These are phyloP conservation scores for Cheilosia variabilis DNA, from an alignment of 2,888 invertebrate genomes.

Conservation along the genomic window DNA sequence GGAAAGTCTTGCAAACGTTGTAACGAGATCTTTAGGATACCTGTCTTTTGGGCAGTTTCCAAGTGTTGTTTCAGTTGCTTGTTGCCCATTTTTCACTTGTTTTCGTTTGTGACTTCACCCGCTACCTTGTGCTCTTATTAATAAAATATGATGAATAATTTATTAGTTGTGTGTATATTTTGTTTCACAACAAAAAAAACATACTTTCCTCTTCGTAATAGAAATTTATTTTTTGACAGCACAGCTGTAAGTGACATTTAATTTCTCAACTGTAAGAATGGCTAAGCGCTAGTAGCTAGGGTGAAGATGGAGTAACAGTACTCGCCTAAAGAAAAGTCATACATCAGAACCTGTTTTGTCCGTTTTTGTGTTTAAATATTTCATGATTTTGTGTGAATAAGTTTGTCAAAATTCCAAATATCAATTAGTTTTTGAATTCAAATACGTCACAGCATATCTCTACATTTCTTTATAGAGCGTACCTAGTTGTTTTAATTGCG, in stretches of 20 bases:
- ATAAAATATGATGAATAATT: conserved; percentile 43
- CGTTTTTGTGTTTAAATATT: too few relatives aligned
- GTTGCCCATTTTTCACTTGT: conserved; percentile 90
- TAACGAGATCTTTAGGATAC: conserved; percentile 94
- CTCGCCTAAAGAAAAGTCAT: too few relatives aligned
- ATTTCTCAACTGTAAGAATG: conserved; percentile 19
- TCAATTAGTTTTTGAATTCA: too few relatives aligned
- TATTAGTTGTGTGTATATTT: conserved; percentile 34
- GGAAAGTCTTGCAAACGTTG: conserved; percentile 93
- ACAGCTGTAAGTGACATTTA: background rate
- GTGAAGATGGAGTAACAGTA: background rate
- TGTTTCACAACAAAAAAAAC: conserved; percentile 53
- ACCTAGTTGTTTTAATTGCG: too few relatives aligned
- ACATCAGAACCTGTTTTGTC: too few relatives aligned
- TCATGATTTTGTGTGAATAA: too few relatives aligned
- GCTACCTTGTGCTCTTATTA: conserved; percentile 38
- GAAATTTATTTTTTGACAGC: background rate
- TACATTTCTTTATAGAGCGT: too few relatives aligned
- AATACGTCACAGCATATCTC: too few relatives aligned
- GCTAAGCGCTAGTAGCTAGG: conserved; percentile 1
- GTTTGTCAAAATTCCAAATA: too few relatives aligned
- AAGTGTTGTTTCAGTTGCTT: conserved; percentile 94
- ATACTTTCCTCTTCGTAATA: conserved; percentile 11
- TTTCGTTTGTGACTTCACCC: conserved; percentile 18
- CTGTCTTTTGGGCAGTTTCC: conserved; percentile 97